A percentile compares a stretch with the other conserved stretches of the same genome.
Evolutionary conservation across 1,140 invertebrate species (phyloP).

Genomic region (Zaprionus tsacasi): DNA sequence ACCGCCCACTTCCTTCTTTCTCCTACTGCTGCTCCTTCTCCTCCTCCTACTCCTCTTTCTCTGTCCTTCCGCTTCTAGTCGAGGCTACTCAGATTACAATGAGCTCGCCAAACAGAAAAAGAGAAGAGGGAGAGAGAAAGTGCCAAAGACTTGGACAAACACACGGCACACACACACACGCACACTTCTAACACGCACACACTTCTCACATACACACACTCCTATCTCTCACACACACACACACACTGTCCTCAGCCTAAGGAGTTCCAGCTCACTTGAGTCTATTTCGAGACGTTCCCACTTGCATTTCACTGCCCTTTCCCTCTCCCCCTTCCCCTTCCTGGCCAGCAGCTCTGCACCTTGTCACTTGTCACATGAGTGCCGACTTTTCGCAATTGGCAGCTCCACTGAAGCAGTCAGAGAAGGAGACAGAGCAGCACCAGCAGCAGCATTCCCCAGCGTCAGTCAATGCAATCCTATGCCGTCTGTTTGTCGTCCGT

Average conservation of each 20-base stretch:
- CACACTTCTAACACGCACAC: background rate
- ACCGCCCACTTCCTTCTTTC: constrained; percentile 12
- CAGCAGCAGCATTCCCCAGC: constrained; percentile 57
- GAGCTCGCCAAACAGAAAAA: background rate
- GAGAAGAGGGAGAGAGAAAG: constrained; percentile 9
- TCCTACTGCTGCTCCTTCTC: background rate
- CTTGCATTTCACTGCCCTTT: constrained; percentile 11
- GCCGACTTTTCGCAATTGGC: constrained; percentile 51
- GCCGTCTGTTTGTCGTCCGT: background rate
- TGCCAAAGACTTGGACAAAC: constrained; percentile 8
- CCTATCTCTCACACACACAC: background rate
- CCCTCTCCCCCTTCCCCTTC: background rate
- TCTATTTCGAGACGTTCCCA: constrained; percentile 63
- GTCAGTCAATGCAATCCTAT: constrained; percentile 34
- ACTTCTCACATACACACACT: constrained; percentile 15
- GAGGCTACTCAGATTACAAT: constrained; percentile 67
- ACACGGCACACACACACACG: constrained; percentile 15
- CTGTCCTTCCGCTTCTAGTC: constrained; percentile 35
- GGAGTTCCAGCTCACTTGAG: constrained; percentile 54
- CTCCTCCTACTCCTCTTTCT: background rate
- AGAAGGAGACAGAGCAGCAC: background rate
- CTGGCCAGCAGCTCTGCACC: background rate
- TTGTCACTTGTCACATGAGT: constrained; percentile 18
- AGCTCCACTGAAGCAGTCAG: constrained; percentile 63
- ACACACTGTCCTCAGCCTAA: background rate